A percentile compares a stretch with the other conserved stretches of the same genome.
phyloP scores from a whole-genome alignment of 1,140 invertebrate species.

The Bombus picipes region DNA sequence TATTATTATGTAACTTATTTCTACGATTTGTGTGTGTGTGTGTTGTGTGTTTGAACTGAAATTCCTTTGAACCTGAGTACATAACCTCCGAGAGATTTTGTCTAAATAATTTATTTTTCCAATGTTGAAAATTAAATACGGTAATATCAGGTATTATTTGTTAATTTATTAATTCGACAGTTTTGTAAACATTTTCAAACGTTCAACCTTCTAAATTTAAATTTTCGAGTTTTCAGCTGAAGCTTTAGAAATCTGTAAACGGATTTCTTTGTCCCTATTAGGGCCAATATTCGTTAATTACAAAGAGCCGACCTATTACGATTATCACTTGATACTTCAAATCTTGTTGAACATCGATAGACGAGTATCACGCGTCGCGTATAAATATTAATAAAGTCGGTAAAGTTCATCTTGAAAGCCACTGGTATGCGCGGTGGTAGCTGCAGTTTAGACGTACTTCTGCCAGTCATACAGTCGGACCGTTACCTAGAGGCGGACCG shows the following conservation, averaged over 20 bases:
- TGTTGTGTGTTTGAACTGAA: not conserved
- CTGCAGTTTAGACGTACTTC: conserved; percentile 57
- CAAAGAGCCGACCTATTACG: too few species aligned
- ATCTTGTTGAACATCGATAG: too few species aligned
- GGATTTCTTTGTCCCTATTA: not conserved
- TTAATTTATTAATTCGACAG: not conserved
- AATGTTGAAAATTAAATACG: not conserved
- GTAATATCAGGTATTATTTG: not conserved
- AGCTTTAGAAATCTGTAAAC: too few species aligned
- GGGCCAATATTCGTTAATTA: not conserved
- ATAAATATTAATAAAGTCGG: conserved; percentile 43
- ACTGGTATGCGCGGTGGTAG: conserved; percentile 52
- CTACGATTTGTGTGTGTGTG: not conserved
- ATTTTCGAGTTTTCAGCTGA: not conserved
- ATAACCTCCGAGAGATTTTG: not conserved
- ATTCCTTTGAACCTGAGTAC: not conserved
- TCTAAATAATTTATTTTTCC: not conserved
- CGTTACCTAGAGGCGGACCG: conserved; percentile 64
- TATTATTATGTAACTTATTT: not conserved
- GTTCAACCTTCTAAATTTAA: not conserved
- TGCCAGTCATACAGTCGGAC: conserved; percentile 58
- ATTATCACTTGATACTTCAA: not conserved
- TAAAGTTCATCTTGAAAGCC: conserved; percentile 56
- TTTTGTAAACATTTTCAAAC: not conserved
- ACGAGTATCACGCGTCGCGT: not conserved